Base-by-base conservation (phyloP, 2,888 invertebrate species). In the Teinopalpus imperialis region DNA sequence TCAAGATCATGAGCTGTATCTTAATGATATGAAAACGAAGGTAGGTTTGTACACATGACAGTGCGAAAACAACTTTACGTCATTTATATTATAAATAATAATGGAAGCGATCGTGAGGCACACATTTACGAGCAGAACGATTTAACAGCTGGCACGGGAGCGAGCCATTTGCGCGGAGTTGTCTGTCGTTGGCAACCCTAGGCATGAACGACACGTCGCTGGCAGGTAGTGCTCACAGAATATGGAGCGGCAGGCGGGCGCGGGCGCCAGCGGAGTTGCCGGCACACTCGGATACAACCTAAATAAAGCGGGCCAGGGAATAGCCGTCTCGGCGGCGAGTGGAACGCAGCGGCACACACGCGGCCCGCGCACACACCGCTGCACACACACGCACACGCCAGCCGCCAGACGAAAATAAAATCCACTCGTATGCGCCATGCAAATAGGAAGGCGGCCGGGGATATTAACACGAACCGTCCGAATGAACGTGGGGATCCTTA, bases 361-460 rank as follows among this genome's bases (percentile, higher is more conserved):
- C 51, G 52, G 51, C 64, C 58, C 74, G 60, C 73, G 72, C 77
- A 65, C 51, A 48, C 63, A 56, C 63, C 56, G 61, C 52, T 54
- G 31, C 52, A 55, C 52, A 45, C 54, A 45, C 71, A 78, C 83
- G 66, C 83, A 82, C 83, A 83, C 81, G 74, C 56, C 62, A 64
- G 59, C 66, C 62, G 62, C 79, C 81, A 86, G 86, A 87, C 87
- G 79, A 87, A 88, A 88, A 88, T 88, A 88, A 87, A 85, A 86
- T 83, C 74, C 81, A 82, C 82, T 85, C 79, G 82, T 81, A 85
- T 86, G 81, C 80, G 85, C 85, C 82, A 83, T 86, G 87, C 87
- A 82, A 87, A 86, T 86, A 83, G 82, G 82, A 85, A 85, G 83
- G 71, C 77, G 73, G 73, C 69, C 69, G 73, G 70, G 68, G 74